These are phyloP conservation scores for Sitobion miscanthi DNA, from an alignment of 1,140 invertebrate genomes.

Conservation along the genomic window DNA sequence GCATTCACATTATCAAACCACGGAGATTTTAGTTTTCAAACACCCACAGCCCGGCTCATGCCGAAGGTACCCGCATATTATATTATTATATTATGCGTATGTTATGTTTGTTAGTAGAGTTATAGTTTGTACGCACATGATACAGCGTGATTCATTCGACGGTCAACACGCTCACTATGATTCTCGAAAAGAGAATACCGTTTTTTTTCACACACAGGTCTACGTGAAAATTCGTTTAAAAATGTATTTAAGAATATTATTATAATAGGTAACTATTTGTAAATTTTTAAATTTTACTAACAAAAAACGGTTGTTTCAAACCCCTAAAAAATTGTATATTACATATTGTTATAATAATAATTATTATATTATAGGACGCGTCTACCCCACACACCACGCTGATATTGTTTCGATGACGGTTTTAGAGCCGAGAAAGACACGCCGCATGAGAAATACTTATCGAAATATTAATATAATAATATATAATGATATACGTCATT, in stretches of 20 bases:
- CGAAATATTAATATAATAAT: neutral
- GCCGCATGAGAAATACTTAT: neutral
- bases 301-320: neutral
- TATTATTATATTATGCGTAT: neutral
- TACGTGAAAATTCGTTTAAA: no score
- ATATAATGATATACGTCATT: neutral
- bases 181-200: no score
- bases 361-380: no score
- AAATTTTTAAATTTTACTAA: neutral
- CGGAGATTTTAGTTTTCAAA: neutral
- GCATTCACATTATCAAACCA: neutral
- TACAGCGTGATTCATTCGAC: neutral
- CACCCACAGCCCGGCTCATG: neutral
- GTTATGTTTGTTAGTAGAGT: no score
- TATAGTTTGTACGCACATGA: no score
- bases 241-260: no score
- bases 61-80: neutral
- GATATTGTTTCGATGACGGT: neutral
- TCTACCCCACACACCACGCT: neutral
- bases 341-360: neutral
- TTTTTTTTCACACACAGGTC: no score
- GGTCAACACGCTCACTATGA: no score
- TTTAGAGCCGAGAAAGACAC: neutral
- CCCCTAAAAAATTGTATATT: no score
- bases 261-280: no score